Evolutionary conservation across 2,888 invertebrate species (phyloP).

Genomic region (Ceramica pisi): DNA sequence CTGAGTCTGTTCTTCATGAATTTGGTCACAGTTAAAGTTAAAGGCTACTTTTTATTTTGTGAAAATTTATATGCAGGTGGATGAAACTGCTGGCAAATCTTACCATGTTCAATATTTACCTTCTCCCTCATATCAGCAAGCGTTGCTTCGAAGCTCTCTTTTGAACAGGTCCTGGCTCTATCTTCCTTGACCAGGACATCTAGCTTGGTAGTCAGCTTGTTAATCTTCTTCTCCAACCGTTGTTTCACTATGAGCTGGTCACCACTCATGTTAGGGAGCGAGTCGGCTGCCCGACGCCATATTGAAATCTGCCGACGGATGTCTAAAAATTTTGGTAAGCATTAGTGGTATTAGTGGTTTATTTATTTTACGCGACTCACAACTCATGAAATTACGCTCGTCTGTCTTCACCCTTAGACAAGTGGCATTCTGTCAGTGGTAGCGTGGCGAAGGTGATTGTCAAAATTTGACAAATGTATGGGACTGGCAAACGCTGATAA

Average conservation of each 20-base stretch:
- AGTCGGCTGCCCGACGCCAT: constrained; percentile 95
- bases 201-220: constrained; percentile 89
- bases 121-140: constrained; percentile 93
- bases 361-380: too few species aligned
- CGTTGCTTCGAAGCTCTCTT: constrained; percentile 90
- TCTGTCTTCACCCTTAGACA: too few species aligned
- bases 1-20: too few species aligned
- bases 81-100: neutral
- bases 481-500: too few species aligned
- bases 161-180: constrained; percentile 77
- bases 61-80: too few species aligned
- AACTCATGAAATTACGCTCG: too few species aligned
- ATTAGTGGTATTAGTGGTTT: too few species aligned
- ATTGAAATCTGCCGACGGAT: constrained; percentile 95
- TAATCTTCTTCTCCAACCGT: constrained; percentile 93
- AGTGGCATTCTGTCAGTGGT: too few species aligned
- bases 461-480: too few species aligned
- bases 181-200: constrained; percentile 73
- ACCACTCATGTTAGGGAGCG: constrained; percentile 94
- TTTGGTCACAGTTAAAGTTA: too few species aligned
- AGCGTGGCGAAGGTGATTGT: too few species aligned
- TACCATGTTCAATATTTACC: constrained; percentile 80
- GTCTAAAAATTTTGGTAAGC: constrained; percentile 88
- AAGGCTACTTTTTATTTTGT: too few species aligned
- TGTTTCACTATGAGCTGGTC: constrained; percentile 95